These are phyloP conservation scores for Hydrophis major DNA, from an alignment of 2,797 vertebrate species.

Conservation along the genomic window DNA sequence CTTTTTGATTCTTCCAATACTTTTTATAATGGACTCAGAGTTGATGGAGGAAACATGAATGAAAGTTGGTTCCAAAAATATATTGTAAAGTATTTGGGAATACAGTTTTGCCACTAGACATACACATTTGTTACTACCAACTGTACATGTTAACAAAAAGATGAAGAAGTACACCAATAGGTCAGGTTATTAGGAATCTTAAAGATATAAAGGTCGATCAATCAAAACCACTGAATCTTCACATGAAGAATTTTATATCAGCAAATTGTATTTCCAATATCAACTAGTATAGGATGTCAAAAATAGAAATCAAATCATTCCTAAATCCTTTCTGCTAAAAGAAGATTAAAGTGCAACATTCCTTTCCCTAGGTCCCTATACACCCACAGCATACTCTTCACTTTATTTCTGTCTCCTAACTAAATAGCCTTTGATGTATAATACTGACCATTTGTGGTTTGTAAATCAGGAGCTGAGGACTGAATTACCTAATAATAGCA, in stretches of 20 bases:
- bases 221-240: neutral
- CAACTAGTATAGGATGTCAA: neutral
- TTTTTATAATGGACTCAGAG: neutral
- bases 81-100: neutral
- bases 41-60: neutral
- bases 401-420: slow-evolving; percentile 48
- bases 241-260: neutral
- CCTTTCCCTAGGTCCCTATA: neutral
- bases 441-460: slow-evolving; percentile 42
- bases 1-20: neutral
- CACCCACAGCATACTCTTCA: slow-evolving; percentile 12
- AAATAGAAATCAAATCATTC: neutral
- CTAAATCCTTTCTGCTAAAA: rapidly evolving
- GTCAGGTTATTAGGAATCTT: neutral
- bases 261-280: neutral
- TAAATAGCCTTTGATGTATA: slow-evolving; percentile 58
- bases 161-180: neutral
- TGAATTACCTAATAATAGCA: slow-evolving; percentile 52
- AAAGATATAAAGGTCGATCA: neutral
- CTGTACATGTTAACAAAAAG: neutral
- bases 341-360: slow-evolving; percentile 17
- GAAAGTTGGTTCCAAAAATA: neutral
- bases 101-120: neutral
- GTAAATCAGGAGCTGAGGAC: slow-evolving; percentile 55
- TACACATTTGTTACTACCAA: neutral